phyloP scores from a whole-genome alignment of 2,888 invertebrate species.

The Stenurella melanura region DNA sequence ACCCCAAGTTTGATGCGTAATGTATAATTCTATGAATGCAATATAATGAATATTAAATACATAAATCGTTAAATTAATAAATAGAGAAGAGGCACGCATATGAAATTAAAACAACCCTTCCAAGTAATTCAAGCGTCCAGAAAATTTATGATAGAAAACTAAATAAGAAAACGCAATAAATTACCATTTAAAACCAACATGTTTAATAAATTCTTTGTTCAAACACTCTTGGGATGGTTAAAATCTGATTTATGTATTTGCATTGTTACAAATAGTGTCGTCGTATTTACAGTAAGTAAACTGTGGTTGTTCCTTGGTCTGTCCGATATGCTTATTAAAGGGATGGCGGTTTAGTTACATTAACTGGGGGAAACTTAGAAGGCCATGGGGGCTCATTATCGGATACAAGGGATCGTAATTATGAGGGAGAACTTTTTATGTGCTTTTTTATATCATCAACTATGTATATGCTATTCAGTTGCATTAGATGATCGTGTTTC shows the following conservation, averaged over 20 bases:
- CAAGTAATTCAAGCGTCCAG: conserved; percentile 24
- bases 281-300: conserved; percentile 45
- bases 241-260: conserved; percentile 65
- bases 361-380: conserved; percentile 63
- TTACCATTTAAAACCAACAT: conserved; percentile 49
- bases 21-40: neutral
- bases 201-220: conserved; percentile 60
- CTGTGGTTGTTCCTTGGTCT: conserved; percentile 47
- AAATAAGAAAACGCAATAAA: conserved; percentile 58
- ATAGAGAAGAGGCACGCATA: conserved; percentile 52
- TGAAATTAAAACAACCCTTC: conserved; percentile 52
- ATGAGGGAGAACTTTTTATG: conserved; percentile 51
- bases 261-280: conserved; percentile 54
- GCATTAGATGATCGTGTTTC: conserved; percentile 23
- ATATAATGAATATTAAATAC: conserved; percentile 42
- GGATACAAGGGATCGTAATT: conserved; percentile 55
- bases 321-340: conserved; percentile 59
- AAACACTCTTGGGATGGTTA: conserved; percentile 58
- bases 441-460: conserved; percentile 43
- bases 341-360: conserved; percentile 55
- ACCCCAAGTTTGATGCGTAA: too few relatives aligned
- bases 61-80: conserved; percentile 49
- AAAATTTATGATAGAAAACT: conserved; percentile 59
- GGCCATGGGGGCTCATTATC: conserved; percentile 62
- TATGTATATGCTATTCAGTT: conserved; percentile 4